Evolutionary conservation across 1,140 invertebrate species (phyloP).

Genomic region (Trichonephila inaurata): DNA sequence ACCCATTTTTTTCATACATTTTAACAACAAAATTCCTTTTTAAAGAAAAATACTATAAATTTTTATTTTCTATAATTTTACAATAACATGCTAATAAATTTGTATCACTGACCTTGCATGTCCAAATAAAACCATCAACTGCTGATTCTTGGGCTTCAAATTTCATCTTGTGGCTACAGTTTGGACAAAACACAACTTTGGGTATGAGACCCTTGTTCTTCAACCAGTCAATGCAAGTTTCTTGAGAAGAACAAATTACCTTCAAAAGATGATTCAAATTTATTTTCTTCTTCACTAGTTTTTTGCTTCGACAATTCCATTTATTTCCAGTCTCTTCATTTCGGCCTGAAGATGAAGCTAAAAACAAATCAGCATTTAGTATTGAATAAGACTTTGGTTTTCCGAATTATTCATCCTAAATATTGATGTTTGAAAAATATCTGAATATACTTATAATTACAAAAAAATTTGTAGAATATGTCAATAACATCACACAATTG

Average conservation of each 20-base stretch:
- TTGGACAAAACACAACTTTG: slow-evolving; percentile 46
- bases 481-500: too few species aligned
- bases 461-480: too few species aligned
- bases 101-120: slow-evolving; percentile 35
- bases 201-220: slow-evolving; percentile 34
- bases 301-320: slow-evolving; percentile 10
- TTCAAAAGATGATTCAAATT: slow-evolving; percentile 37
- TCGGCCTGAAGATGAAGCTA: not conserved
- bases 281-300: slow-evolving; percentile 3
- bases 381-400: too few species aligned
- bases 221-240: slow-evolving; percentile 53
- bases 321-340: not conserved
- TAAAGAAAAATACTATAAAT: not conserved
- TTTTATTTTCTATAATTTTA: not conserved
- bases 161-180: slow-evolving; percentile 45
- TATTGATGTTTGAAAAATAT: too few species aligned
- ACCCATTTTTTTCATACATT: not conserved
- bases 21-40: not conserved
- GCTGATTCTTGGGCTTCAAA: slow-evolving; percentile 31
- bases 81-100: not conserved
- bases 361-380: not conserved
- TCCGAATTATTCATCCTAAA: too few species aligned
- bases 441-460: too few species aligned
- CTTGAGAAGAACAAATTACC: slow-evolving; percentile 39
- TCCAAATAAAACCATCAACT: slow-evolving; percentile 44